These are phyloP conservation scores for Sebastes matsubarae DNA, from an alignment of 2,797 vertebrate species.

Conservation along the genomic window DNA sequence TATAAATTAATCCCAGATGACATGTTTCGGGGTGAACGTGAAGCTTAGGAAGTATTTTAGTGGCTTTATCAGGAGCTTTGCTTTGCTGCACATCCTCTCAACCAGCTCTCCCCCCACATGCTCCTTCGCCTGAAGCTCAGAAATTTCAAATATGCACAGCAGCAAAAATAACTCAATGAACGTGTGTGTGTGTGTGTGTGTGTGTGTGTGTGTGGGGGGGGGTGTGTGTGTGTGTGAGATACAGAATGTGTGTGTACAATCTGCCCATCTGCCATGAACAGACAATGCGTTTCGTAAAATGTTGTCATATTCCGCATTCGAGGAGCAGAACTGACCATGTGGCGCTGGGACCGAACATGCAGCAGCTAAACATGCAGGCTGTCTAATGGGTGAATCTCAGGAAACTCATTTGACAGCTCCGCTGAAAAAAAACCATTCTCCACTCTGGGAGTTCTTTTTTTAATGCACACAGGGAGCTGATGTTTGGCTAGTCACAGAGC, in stretches of 20 bases:
- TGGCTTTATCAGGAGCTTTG: slow-evolving; percentile 52
- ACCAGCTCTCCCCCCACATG: slow-evolving; percentile 4
- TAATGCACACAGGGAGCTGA: not conserved
- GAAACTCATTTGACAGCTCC: slow-evolving; percentile 37
- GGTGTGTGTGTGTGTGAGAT: not conserved
- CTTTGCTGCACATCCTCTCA: slow-evolving; percentile 36
- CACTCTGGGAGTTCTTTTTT: not conserved
- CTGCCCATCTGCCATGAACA: slow-evolving; percentile 49
- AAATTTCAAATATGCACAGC: slow-evolving; percentile 56
- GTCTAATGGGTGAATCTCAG: slow-evolving; percentile 32
- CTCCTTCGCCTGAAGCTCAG: slow-evolving; percentile 32
- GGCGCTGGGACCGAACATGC: slow-evolving; percentile 13
- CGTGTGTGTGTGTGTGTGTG: not conserved
- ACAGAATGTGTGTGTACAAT: slow-evolving; percentile 20
- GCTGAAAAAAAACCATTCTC: slow-evolving; percentile 7
- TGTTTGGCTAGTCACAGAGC: slow-evolving; percentile 12
- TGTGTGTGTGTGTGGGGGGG: not conserved
- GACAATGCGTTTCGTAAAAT: slow-evolving; percentile 24
- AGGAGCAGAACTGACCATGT: slow-evolving; percentile 37
- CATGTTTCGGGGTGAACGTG: slow-evolving; percentile 55
- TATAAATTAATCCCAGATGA: slow-evolving; percentile 55
- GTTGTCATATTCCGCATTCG: slow-evolving; percentile 30
- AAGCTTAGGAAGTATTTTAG: slow-evolving; percentile 56
- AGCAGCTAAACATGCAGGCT: slow-evolving; percentile 38
- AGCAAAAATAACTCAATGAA: slow-evolving; percentile 51